A percentile compares a stretch with the other conserved stretches of the same genome.
phyloP scores from a whole-genome alignment of 2,113 vertebrate genomes.

The Odocoileus virginianus region DNA sequence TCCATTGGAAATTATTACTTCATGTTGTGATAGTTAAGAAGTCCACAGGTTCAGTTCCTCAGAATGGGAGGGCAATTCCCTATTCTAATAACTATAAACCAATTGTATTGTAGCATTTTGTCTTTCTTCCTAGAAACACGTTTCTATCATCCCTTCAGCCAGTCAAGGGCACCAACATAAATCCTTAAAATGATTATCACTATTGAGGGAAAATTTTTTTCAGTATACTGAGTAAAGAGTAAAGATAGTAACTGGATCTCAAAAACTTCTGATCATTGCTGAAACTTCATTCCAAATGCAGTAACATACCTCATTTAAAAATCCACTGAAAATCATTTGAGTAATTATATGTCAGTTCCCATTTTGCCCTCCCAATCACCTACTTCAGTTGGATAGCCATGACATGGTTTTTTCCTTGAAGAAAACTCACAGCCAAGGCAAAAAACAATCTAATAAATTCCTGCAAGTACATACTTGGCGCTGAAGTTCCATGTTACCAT shows the following conservation, averaged over 20 bases:
- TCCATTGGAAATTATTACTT: neutral
- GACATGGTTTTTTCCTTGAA: neutral
- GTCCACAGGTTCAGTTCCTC: neutral
- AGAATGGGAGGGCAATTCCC: neutral
- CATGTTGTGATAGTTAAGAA: neutral
- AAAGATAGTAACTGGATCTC: neutral
- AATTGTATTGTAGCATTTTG: neutral
- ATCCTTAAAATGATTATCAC: constrained; percentile 10
- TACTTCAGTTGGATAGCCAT: neutral
- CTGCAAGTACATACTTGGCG: constrained; percentile 60
- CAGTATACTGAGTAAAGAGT: neutral
- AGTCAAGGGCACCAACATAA: neutral
- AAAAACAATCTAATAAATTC: neutral
- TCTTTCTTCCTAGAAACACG: neutral
- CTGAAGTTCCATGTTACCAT: constrained; percentile 61
- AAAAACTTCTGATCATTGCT: neutral
- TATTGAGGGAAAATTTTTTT: neutral
- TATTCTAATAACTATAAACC: neutral
- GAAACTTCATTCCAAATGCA: neutral
- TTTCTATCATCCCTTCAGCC: neutral
- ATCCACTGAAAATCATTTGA: neutral
- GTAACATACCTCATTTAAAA: neutral
- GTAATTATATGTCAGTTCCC: neutral
- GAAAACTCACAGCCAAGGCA: neutral
- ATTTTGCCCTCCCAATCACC: neutral